Evolutionary conservation across 1,140 invertebrate species (phyloP).

Genomic region (Drosophila parvula): DNA sequence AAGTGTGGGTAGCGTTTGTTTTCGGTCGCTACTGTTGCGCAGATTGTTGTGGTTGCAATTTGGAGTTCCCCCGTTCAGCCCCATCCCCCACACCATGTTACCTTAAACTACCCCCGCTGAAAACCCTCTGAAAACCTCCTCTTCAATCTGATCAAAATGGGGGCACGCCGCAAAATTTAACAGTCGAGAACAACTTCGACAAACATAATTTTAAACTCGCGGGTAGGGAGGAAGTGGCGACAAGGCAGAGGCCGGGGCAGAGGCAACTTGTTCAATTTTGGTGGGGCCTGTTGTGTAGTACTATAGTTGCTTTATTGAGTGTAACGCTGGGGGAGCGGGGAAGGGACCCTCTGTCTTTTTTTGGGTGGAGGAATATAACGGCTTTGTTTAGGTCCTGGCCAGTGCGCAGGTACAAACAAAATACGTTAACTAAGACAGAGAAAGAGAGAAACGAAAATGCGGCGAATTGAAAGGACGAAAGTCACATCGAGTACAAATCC

Average conservation of each 20-base stretch:
- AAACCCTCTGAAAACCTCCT: slow-evolving; percentile 9
- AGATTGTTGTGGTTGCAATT: slow-evolving; percentile 55
- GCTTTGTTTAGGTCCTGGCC: slow-evolving; percentile 26
- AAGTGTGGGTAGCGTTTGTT: slow-evolving; percentile 57
- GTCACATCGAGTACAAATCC: not conserved
- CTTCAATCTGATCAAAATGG: slow-evolving; percentile 36
- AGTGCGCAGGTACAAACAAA: slow-evolving; percentile 80
- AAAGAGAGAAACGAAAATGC: not conserved
- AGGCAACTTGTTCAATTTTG: slow-evolving; percentile 35
- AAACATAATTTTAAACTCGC: slow-evolving; percentile 48
- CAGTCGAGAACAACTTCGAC: slow-evolving; percentile 48
- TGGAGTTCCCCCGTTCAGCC: not conserved
- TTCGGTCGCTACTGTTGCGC: slow-evolving; percentile 57
- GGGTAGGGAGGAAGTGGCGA: not conserved
- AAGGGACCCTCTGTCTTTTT: not conserved
- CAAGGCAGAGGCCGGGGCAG: not conserved
- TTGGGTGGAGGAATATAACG: slow-evolving; percentile 2
- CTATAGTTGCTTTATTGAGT: slow-evolving; percentile 29
- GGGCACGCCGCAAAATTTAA: slow-evolving; percentile 55
- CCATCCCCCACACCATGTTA: not conserved
- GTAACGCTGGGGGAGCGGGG: not conserved
- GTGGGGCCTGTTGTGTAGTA: slow-evolving; percentile 21
- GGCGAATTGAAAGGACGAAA: slow-evolving; percentile 33
- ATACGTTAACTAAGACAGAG: slow-evolving; percentile 28
- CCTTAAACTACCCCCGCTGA: not conserved